Evolutionary conservation across 2,797 vertebrate genomes (phyloP), one percentile per base, ranked within the genome.

Genomic region (Peromyscus aztecus): DNA sequence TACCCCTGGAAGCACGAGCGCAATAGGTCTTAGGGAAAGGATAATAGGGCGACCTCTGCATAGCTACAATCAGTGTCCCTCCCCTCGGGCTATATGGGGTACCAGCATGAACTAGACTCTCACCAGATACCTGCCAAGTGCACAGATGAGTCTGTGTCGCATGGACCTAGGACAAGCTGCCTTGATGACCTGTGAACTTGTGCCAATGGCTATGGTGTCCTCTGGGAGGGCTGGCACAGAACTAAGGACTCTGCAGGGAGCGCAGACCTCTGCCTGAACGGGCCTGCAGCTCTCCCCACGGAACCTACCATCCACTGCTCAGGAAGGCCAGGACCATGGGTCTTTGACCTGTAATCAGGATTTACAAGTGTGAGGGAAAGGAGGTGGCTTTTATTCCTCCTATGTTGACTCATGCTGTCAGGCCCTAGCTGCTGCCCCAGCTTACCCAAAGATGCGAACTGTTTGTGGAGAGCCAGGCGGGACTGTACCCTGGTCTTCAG

Each of bases 391-490:
- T 65, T 75, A 82, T 67, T 52, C 49, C 49, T 27, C 12, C 3
- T 65, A 6, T 87, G 34, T 49, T 77, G 46, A 67, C 34, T 16
- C 14, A 71, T 8, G 55, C 67, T 82, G 49, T 90, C 19, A 63
- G 83, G 27, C 55, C 37, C 37, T 40, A 43, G 17, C 27, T 46
- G 29, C 21, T 2, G 27, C 6, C 12, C 81, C 27, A 40, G 24
- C 96, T 84, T 98, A 99, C 99, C 99, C 0, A 99, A 98, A 0
- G 99, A 99, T 0, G 99, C 98, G 94, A 99, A 99, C 98, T 99
- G 99, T 94, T 99, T 99, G 98, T 99, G 99, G 80, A 99, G 98
- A 95, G 99, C 99, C 97, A 99, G 97, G 77, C 99, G 99, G 75
- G 99, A 99, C 98, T 99, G 99, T 86, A 99, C 98, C 46, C 99